Evolutionary conservation across 2,113 vertebrate genomes (phyloP), one percentile per base, ranked within the genome.

Genomic region (Callospermophilus lateralis): DNA sequence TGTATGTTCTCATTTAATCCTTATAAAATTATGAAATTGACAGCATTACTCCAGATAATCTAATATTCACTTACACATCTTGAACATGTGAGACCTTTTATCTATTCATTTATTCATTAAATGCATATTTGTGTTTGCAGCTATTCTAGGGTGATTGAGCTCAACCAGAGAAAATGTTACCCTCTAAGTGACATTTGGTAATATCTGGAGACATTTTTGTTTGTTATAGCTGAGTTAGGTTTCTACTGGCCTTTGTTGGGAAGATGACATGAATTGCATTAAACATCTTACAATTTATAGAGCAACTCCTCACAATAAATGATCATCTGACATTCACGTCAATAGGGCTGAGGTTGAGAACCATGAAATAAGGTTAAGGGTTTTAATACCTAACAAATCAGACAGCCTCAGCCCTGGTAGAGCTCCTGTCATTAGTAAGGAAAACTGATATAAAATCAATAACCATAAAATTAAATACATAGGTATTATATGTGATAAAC

Each of bases 391-490:
- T 72, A 58, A 24, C 3, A 81, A 85, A 61, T 37, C 26, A 96
- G 26, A 84, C 8, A 45, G 39, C 37, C 16, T 89, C 34, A 89
- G 11, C 37, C 32, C 28, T 94, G 6, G 8, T 73, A 78, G 34
- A 51, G 20, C 11, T 87, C 53, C 13, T 79, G 45, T 3, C 30
- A 32, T 92, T 45, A 65, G 39, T 88, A 93, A 77, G 10, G 9
- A 78, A 85, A n/a, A 8, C 13, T 91, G 74, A 73, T 93, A 76
- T 72, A 81, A 87, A 86, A 83, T 76, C 68, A 89, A 48, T 89
- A 93, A 78, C 73, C 26, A 65, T 22, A 87, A 76, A 84, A 72
- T 79, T 87, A 90, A 95, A 91, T 76, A 39, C 11, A 74, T 67
- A 37, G 20, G 5, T 55, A 89, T 79, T 93, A 79, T 80, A 84